Evolutionary conservation across 2,888 invertebrate species (phyloP).

Genomic region (Dynastes tityus): DNA sequence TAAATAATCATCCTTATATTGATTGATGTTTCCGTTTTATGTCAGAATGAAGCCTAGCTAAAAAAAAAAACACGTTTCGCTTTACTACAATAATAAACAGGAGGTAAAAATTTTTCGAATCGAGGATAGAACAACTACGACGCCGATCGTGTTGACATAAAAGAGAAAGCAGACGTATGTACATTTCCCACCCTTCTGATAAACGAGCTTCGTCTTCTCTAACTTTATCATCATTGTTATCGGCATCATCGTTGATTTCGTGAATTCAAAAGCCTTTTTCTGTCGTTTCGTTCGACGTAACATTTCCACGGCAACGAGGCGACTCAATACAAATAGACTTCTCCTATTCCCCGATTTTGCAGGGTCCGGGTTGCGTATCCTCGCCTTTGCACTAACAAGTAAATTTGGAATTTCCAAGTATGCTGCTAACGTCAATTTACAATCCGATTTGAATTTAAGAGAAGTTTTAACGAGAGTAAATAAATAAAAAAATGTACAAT

Average conservation of each 20-base stretch:
- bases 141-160: constrained; percentile 2
- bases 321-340: neutral
- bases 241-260: neutral
- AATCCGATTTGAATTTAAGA: neutral
- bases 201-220: neutral
- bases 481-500: too few relatives aligned
- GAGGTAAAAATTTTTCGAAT: constrained; percentile 8
- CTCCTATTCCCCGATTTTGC: neutral
- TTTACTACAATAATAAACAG: constrained; percentile 17
- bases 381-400: neutral
- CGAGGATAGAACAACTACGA: neutral
- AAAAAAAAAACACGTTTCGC: constrained; percentile 2
- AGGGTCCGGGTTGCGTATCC: neutral
- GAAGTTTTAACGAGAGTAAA: neutral
- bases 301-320: neutral
- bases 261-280: constrained; percentile 11
- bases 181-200: constrained; percentile 5
- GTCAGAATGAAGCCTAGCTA: neutral
- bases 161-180: constrained; percentile 9
- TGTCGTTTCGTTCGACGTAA: neutral
- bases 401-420: neutral
- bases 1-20: neutral
- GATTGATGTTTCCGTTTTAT: constrained; percentile 14
- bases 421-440: neutral
- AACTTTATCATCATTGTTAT: neutral